phyloP scores from a whole-genome alignment of 2,797 vertebrate species.

The Karalla daura region DNA sequence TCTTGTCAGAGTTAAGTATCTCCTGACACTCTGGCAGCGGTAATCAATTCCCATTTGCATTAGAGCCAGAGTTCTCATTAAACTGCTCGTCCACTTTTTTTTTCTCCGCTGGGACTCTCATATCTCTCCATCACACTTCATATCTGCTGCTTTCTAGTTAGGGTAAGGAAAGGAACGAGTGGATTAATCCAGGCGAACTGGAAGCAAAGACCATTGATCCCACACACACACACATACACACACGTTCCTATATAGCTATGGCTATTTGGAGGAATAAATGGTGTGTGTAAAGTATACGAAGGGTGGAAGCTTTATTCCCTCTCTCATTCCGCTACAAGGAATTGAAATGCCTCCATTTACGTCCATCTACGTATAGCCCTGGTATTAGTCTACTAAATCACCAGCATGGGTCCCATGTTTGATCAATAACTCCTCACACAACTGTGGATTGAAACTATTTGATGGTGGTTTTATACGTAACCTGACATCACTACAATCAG shows the following conservation, averaged over 20 bases:
- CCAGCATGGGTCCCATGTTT: constrained; percentile 17
- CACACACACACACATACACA: neutral
- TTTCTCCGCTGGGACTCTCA: constrained; percentile 50
- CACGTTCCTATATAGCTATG: neutral
- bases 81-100: constrained; percentile 45
- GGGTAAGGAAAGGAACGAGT: constrained; percentile 26
- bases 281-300: neutral
- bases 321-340: neutral
- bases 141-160: constrained; percentile 40
- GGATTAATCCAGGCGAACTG: constrained; percentile 53
- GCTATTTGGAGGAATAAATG: constrained; percentile 42
- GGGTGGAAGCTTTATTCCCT: constrained; percentile 13
- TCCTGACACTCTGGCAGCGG: constrained; percentile 43
- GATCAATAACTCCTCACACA: constrained; percentile 30
- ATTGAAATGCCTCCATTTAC: neutral
- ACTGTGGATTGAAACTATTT: constrained; percentile 11
- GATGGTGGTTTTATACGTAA: constrained; percentile 24
- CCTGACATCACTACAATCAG: constrained; percentile 9
- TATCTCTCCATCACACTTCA: constrained; percentile 36
- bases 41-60: constrained; percentile 80
- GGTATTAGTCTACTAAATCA: constrained; percentile 13
- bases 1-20: constrained; percentile 55
- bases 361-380: constrained; percentile 7
- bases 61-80: constrained; percentile 67
- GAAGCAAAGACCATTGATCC: constrained; percentile 38